Evolutionary conservation across 2,888 invertebrate species (phyloP).

Genomic region (Cenopis cana): DNA sequence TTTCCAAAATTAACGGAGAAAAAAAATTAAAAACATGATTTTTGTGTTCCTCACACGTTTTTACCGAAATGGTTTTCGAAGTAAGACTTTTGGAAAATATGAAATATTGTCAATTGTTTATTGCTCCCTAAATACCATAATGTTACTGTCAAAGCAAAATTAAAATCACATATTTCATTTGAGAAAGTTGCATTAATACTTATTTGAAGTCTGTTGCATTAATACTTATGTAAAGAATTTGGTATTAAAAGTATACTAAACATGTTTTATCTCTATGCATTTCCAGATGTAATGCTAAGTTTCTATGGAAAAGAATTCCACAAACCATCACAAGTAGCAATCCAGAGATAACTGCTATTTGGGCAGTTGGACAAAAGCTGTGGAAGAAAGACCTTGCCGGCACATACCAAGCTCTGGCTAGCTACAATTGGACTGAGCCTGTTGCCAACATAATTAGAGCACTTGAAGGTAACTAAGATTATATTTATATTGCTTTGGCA

Average conservation of each 20-base stretch:
- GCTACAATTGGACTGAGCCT: slow-evolving; percentile 92
- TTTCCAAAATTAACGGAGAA: too few relatives aligned
- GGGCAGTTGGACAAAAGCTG: slow-evolving; percentile 93
- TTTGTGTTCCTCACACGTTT: too few relatives aligned
- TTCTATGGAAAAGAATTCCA: slow-evolving; percentile 97
- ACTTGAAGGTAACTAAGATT: slow-evolving; percentile 87
- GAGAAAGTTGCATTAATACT: not conserved
- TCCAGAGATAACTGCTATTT: slow-evolving; percentile 91
- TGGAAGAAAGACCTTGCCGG: slow-evolving; percentile 94
- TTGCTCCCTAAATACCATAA: too few relatives aligned
- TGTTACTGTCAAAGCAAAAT: too few relatives aligned
- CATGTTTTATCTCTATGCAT: not conserved
- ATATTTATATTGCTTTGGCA: not conserved
- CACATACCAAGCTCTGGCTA: slow-evolving; percentile 90
- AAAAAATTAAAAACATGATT: too few relatives aligned
- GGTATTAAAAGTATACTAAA: not conserved
- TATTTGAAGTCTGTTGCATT: not conserved
- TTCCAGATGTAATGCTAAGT: slow-evolving; percentile 94
- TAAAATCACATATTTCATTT: not conserved
- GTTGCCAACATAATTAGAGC: slow-evolving; percentile 92
- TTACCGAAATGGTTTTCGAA: too few relatives aligned
- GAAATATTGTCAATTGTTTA: too few relatives aligned
- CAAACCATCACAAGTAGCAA: slow-evolving; percentile 88
- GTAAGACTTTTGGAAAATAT: too few relatives aligned
- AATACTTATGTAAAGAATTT: not conserved